phyloP scores from a whole-genome alignment of 2,113 vertebrate species.

The Oreocharis arfaki region DNA sequence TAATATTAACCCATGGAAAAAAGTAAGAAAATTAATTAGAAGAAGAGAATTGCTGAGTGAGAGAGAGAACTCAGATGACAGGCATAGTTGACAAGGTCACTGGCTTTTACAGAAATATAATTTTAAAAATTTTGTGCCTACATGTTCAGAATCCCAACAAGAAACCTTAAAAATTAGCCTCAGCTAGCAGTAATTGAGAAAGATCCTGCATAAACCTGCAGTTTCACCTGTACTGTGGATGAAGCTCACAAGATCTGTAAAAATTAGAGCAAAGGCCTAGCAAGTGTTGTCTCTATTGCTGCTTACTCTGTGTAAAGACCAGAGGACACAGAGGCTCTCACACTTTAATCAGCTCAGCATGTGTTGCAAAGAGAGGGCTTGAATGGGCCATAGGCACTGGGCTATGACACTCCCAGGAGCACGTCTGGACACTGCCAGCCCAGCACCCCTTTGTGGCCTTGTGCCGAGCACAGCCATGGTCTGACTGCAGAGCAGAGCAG shows the following conservation, averaged over 20 bases:
- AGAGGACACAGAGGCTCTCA: background rate
- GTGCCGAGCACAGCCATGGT: background rate
- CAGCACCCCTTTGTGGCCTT: accelerated
- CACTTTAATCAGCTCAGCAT: background rate
- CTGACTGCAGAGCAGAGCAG: background rate
- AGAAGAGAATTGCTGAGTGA: background rate
- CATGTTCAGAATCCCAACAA: background rate
- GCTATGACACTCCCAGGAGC: background rate
- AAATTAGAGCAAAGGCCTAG: background rate
- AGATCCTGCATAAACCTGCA: background rate
- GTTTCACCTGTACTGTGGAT: background rate
- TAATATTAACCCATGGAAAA: background rate
- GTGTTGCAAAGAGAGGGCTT: background rate
- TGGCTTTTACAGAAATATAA: background rate
- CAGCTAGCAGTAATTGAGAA: accelerated
- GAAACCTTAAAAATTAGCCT: background rate
- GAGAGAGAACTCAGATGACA: background rate
- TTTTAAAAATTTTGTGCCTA: background rate
- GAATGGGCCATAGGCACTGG: background rate
- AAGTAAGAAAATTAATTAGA: background rate
- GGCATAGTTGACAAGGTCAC: background rate
- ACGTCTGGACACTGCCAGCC: background rate
- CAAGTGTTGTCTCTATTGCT: background rate
- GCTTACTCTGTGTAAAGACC: background rate
- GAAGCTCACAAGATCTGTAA: background rate